phyloP scores from a whole-genome alignment of 2,113 vertebrate species.

The Tachysurus vachellii region DNA sequence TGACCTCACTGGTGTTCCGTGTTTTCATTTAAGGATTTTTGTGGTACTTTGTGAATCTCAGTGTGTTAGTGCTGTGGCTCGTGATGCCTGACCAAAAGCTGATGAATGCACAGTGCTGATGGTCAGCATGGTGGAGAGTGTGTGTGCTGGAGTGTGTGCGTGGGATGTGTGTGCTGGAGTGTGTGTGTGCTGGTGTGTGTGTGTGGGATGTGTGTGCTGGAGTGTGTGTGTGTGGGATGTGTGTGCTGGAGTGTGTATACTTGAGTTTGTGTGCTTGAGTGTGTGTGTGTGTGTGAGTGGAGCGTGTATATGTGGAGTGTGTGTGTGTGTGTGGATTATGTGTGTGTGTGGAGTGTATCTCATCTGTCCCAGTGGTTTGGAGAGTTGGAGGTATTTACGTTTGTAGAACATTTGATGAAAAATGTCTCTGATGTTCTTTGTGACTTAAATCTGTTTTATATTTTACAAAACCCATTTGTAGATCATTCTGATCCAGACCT shows the following conservation, averaged over 20 bases:
- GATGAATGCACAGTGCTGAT: not conserved
- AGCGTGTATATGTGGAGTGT: too few species aligned
- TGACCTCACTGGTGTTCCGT: not conserved
- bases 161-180: too few species aligned
- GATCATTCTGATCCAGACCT: not conserved
- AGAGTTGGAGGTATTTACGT: not conserved
- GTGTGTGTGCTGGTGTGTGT: too few species aligned
- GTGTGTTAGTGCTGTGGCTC: not conserved
- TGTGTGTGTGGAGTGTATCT: too few species aligned
- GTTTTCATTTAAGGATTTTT: not conserved
- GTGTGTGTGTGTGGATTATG: too few species aligned
- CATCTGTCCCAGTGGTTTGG: not conserved
- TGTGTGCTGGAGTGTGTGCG: too few species aligned
- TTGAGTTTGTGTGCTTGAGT: too few species aligned
- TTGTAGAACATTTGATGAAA: not conserved
- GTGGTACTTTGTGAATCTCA: not conserved
- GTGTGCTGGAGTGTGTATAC: too few species aligned
- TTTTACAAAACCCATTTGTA: not conserved
- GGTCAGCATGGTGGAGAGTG: not conserved
- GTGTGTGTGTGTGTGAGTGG: too few species aligned
- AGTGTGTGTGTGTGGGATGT: too few species aligned
- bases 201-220: too few species aligned
- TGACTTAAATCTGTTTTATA: slow-evolving; percentile 4
- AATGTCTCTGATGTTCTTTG: not conserved
- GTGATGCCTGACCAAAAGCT: not conserved